Conservation (phyloP, 35 echinoderm and acorn worm genomes). For the Antedon bifida region DNA sequence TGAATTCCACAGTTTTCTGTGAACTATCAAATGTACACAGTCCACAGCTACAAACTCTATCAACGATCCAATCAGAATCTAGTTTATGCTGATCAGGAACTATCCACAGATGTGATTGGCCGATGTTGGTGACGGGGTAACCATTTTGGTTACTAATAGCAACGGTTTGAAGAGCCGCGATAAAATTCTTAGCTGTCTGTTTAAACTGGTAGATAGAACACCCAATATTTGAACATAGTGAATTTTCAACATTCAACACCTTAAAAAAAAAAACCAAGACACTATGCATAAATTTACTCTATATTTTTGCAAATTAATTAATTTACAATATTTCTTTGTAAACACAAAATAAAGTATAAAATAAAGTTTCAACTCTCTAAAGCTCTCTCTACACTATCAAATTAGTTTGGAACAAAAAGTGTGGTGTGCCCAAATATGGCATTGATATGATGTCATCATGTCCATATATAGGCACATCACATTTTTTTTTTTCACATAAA, state of each 20-base stretch:
- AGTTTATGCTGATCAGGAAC: neutral
- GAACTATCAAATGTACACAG: neutral
- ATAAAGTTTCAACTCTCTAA: no score
- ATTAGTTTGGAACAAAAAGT: no score
- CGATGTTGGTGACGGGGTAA: neutral
- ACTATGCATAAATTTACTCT: no score
- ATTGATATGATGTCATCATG: no score
- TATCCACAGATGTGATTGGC: neutral
- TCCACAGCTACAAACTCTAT: neutral
- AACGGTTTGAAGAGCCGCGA: neutral
- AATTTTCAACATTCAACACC: neutral
- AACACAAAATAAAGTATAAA: no score
- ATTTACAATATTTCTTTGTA: no score
- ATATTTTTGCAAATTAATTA: no score
- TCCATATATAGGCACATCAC: no score
- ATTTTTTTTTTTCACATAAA: no score
- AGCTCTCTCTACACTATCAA: no score
- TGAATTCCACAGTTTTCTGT: neutral
- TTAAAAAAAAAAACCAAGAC: neutral
- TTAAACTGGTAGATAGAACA: neutral
- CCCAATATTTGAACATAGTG: neutral
- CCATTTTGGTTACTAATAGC: neutral
- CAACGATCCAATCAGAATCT: neutral
- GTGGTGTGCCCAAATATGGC: no score
- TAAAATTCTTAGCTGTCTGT: neutral